Conservation (phyloP, 2,113 vertebrate genomes). For the Apistogramma diplotaenia region DNA sequence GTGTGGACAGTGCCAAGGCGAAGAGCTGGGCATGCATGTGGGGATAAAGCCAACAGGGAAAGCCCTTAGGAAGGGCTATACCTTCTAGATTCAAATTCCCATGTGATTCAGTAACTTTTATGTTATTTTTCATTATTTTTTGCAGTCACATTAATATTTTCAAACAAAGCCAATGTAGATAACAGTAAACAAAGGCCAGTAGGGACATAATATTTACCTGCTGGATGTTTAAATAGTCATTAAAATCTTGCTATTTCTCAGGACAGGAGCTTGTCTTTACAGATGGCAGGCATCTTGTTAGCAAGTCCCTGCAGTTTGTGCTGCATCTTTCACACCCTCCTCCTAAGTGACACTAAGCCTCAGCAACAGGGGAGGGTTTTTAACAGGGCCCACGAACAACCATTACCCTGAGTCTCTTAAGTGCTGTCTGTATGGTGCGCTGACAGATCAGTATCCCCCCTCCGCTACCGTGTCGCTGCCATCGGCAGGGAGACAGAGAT, state of each 20-base stretch:
- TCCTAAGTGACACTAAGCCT: slow-evolving; percentile 71
- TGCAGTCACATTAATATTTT: not conserved
- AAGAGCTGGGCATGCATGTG: not conserved
- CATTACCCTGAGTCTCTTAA: slow-evolving; percentile 70
- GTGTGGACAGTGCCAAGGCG: not conserved
- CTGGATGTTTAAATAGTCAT: slow-evolving; percentile 8
- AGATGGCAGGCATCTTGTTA: slow-evolving; percentile 53
- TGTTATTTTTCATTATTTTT: not conserved
- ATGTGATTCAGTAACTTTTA: not conserved
- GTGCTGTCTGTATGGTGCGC: slow-evolving; percentile 58
- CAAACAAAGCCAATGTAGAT: not conserved
- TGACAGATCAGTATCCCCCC: slow-evolving; percentile 63
- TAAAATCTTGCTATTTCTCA: slow-evolving; percentile 27
- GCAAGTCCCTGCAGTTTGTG: slow-evolving; percentile 48
- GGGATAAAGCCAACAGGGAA: not conserved
- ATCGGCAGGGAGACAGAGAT: slow-evolving; percentile 41
- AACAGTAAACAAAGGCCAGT: not conserved
- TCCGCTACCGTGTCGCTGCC: slow-evolving; percentile 30
- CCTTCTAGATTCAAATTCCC: no score
- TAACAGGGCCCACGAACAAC: slow-evolving; percentile 58
- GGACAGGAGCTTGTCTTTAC: slow-evolving; percentile 32
- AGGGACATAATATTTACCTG: not conserved
- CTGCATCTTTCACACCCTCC: slow-evolving; percentile 57
- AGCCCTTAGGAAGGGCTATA: no score
- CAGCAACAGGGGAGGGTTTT: slow-evolving; percentile 65